Percentiles rank a stretch among this genome's conserved stretches.
Conservation (phyloP, 2,888 invertebrate species). For the Drosophila setosimentum region DNA sequence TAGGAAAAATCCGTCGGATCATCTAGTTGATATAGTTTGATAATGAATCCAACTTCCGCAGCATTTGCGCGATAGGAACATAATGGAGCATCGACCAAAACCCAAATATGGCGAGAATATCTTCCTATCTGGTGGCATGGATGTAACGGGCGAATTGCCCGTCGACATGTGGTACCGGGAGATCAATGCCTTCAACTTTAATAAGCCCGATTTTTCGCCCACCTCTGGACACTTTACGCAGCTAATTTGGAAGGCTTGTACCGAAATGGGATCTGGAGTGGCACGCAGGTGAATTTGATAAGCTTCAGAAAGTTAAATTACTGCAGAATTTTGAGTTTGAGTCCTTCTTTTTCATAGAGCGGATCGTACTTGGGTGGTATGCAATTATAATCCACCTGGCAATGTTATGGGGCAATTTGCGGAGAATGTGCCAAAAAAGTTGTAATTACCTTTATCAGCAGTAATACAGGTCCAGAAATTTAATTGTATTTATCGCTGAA, state of each 20-base stretch:
- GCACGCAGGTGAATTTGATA: conserved; percentile 76
- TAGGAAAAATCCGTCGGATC: conserved; percentile 51
- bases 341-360: conserved; percentile 83
- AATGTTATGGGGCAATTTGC: conserved; percentile 92
- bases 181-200: conserved; percentile 89
- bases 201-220: conserved; percentile 87
- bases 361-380: conserved; percentile 90
- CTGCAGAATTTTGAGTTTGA: not conserved
- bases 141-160: conserved; percentile 83
- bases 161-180: conserved; percentile 90
- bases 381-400: conserved; percentile 95
- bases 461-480: conserved; percentile 36
- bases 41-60: conserved; percentile 20
- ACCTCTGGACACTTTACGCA: conserved; percentile 94
- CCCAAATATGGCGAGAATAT: conserved; percentile 94
- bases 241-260: conserved; percentile 92
- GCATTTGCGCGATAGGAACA: conserved; percentile 85
- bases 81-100: conserved; percentile 90
- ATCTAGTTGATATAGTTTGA: not conserved
- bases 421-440: conserved; percentile 88
- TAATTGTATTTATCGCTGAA: not conserved
- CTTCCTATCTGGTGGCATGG: conserved; percentile 91
- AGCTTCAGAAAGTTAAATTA: not conserved
- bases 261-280: conserved; percentile 91
- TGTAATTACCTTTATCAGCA: not conserved